Conservation (phyloP, 2,113 vertebrate genomes). For the Chamaetylas fuelleborni region DNA sequence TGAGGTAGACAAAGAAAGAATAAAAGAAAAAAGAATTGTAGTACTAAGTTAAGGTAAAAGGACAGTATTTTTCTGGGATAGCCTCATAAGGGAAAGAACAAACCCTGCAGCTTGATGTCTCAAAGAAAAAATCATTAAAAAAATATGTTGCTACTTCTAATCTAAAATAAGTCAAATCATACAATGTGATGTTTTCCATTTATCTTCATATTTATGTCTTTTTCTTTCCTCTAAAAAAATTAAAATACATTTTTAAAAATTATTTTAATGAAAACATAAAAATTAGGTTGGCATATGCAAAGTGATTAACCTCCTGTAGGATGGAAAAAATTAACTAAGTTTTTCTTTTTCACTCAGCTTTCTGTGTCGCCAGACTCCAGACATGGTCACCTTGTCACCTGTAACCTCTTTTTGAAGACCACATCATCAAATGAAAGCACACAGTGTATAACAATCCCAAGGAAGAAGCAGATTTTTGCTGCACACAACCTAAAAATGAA, state of each 20-base stretch:
- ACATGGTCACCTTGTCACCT: constrained; percentile 26
- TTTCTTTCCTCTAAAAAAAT: not conserved
- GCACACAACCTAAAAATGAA: constrained; percentile 39
- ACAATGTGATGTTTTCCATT: not conserved
- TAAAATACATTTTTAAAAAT: too few species aligned
- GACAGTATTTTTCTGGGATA: not conserved
- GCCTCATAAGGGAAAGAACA: not conserved
- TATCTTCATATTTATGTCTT: not conserved
- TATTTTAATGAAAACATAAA: not conserved
- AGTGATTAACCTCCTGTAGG: not conserved
- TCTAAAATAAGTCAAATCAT: not conserved
- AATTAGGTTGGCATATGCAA: not conserved
- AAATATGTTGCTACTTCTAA: not conserved
- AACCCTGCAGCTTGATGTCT: not conserved
- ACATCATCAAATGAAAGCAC: not conserved
- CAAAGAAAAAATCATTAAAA: not conserved
- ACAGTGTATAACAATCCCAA: constrained; percentile 25
- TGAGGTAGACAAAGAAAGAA: not conserved
- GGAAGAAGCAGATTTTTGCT: constrained; percentile 57
- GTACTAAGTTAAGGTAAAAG: not conserved
- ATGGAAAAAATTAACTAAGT: not conserved
- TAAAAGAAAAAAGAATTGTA: not conserved
- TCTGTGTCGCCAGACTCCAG: constrained; percentile 6
- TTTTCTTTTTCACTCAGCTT: constrained; percentile 44
- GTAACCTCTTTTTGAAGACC: constrained; percentile 63